Evolutionary conservation across 2,797 vertebrate species (phyloP).

Genomic region (Thripadectes ignobilis): DNA sequence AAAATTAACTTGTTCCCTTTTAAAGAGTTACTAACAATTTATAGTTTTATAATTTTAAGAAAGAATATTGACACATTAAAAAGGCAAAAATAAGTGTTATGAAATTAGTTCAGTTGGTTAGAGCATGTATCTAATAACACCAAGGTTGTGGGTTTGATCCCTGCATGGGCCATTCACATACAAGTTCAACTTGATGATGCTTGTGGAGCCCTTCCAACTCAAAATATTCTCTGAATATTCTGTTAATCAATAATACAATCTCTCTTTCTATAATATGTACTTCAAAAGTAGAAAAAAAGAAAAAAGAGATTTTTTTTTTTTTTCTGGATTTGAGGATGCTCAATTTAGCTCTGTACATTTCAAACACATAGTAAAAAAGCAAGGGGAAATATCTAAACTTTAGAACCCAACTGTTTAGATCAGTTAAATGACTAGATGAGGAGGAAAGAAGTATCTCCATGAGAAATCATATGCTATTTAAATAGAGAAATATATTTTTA

Average conservation of each 20-base stretch:
- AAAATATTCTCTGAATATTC: background rate
- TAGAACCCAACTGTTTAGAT: background rate
- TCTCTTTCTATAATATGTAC: background rate
- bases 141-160: background rate
- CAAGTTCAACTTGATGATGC: background rate
- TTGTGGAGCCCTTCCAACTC: background rate
- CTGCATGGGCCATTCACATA: background rate
- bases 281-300: background rate
- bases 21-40: background rate
- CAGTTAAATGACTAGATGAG: background rate
- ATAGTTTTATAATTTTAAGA: background rate
- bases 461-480: background rate
- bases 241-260: background rate
- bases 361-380: background rate
- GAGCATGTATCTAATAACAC: background rate
- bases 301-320: background rate
- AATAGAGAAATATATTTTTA: background rate
- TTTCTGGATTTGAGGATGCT: background rate
- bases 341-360: background rate
- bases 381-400: background rate
- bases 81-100: background rate
- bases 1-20: background rate
- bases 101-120: background rate
- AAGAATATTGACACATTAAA: background rate
- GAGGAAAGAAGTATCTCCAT: background rate